Percentiles rank a stretch among this genome's conserved stretches.
Conservation (phyloP, 2,888 invertebrate species). For the Gastracanthus pulcherrimus region DNA sequence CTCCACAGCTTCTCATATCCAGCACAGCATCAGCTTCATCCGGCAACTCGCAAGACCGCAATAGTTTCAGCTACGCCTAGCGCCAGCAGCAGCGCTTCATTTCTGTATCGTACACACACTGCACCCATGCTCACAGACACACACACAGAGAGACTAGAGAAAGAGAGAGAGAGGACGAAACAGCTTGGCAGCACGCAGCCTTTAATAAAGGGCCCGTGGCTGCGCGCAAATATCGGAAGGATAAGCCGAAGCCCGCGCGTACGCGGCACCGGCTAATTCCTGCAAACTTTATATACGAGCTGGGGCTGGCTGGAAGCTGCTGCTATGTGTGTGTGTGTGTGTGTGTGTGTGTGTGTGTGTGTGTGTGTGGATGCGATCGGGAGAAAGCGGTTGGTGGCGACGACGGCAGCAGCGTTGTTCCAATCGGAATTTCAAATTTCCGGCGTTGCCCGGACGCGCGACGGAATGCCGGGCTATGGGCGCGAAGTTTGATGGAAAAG, state of each 20-base stretch:
- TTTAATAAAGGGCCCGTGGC: constrained; percentile 6
- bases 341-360: background rate
- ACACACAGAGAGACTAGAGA: too few species aligned
- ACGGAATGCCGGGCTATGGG: too few species aligned
- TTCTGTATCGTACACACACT: constrained; percentile 7
- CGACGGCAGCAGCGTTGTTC: too few species aligned
- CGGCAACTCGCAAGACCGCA: constrained; percentile 18
- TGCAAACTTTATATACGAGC: background rate
- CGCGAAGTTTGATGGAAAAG: background rate
- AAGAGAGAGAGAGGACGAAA: too few species aligned
- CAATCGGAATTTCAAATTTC: constrained; percentile 16
- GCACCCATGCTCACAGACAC: background rate
- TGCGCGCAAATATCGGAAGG: constrained; percentile 20
- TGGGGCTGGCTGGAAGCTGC: too few species aligned
- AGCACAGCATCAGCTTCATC: constrained; percentile 49
- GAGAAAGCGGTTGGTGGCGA: too few species aligned
- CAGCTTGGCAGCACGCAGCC: background rate
- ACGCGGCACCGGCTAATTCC: constrained; percentile 8
- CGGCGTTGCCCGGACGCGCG: background rate
- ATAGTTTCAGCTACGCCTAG: too few species aligned
- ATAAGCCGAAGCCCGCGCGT: too few species aligned
- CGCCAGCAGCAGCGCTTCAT: too few species aligned
- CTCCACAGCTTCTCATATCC: too few species aligned
- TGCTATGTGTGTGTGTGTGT: background rate
- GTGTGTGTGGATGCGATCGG: background rate